Percentiles rank a stretch among this genome's conserved stretches.
phyloP scores from a whole-genome alignment of 2,797 vertebrate genomes.

The Varecia variegata region DNA sequence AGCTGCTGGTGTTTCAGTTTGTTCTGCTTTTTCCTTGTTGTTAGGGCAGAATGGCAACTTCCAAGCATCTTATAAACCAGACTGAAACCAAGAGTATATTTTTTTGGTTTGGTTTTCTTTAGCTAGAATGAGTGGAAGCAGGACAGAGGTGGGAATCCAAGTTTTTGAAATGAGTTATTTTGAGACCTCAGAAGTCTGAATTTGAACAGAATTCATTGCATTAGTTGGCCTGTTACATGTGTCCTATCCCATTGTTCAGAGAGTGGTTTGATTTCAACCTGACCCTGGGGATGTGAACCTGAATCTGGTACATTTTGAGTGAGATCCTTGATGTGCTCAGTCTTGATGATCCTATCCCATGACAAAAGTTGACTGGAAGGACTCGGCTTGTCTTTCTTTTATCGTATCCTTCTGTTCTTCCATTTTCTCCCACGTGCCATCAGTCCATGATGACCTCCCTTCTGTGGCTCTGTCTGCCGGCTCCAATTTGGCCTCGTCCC shows the following conservation, averaged over 20 bases:
- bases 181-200: not conserved
- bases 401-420: not conserved
- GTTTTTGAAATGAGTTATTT: not conserved
- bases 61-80: not conserved
- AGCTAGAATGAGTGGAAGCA: not conserved
- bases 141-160: not conserved
- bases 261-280: not conserved
- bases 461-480: not conserved
- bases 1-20: not conserved
- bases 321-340: not conserved
- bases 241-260: not conserved
- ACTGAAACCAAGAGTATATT: not conserved
- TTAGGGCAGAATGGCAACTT: not conserved
- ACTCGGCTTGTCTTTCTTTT: not conserved
- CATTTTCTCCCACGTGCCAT: rapidly evolving
- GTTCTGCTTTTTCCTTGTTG: not conserved
- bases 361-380: not conserved
- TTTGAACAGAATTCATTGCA: not conserved
- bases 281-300: not conserved
- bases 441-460: not conserved
- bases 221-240: not conserved
- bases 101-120: not conserved
- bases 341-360: not conserved
- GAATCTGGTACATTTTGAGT: not conserved
- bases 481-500: not conserved